phyloP scores from a whole-genome alignment of 2,113 vertebrate genomes.

The Eulemur rufifrons region DNA sequence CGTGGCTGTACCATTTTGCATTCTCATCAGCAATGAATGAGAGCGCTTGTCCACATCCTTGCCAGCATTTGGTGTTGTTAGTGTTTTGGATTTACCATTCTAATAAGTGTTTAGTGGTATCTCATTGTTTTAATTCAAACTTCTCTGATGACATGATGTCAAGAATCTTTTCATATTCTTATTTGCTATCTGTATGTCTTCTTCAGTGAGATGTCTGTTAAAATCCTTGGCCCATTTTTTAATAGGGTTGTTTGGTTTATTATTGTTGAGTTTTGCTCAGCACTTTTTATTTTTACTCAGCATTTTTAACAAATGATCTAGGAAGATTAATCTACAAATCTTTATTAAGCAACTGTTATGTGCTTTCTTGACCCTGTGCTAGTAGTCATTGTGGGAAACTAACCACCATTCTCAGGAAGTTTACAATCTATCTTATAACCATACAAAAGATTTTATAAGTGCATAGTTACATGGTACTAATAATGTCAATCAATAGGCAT shows the following conservation, averaged over 20 bases:
- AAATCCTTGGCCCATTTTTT: neutral
- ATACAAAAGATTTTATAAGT: neutral
- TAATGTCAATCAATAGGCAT: neutral
- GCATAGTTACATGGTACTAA: neutral
- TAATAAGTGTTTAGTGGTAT: neutral
- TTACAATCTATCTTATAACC: neutral
- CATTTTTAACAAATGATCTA: neutral
- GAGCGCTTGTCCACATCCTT: neutral
- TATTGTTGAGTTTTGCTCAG: neutral
- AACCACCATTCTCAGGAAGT: neutral
- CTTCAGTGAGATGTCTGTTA: neutral
- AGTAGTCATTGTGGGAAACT: neutral
- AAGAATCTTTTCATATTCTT: neutral
- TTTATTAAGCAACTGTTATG: neutral
- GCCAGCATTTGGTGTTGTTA: neutral
- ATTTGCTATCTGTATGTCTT: neutral
- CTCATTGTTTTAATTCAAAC: neutral
- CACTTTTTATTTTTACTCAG: neutral
- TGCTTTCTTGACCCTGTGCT: neutral
- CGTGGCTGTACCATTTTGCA: neutral
- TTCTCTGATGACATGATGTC: neutral
- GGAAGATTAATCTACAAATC: slow-evolving; percentile 9
- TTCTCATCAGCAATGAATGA: neutral
- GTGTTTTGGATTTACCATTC: neutral
- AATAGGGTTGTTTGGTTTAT: neutral